A percentile compares a stretch with the other conserved stretches of the same genome.
Evolutionary conservation across 2,888 invertebrate species (phyloP).

Genomic region (Epicampocera succincta): DNA sequence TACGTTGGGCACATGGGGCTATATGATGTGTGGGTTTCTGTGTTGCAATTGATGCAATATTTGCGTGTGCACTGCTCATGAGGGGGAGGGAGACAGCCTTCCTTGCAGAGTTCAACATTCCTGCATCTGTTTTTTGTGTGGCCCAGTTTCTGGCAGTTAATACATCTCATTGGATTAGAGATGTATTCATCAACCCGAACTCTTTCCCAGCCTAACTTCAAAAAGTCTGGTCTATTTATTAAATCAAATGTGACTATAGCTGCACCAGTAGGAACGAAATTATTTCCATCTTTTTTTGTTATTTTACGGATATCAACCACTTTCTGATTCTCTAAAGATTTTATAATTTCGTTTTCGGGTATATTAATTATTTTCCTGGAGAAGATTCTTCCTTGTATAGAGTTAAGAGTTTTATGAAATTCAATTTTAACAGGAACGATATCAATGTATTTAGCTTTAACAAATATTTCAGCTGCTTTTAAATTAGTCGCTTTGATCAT

Average conservation of each 20-base stretch:
- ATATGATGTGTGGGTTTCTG: too few species aligned
- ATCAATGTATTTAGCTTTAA: constrained; percentile 15
- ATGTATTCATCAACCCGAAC: not conserved
- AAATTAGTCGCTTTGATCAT: constrained; percentile 23
- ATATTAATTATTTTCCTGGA: constrained; percentile 11
- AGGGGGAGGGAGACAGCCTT: not conserved
- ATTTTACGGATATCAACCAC: constrained; percentile 29
- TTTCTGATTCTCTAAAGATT: constrained; percentile 3
- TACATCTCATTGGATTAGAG: constrained; percentile 5
- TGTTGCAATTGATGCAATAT: too few species aligned
- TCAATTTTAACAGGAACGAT: constrained; percentile 19
- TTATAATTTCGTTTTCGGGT: constrained; percentile 16
- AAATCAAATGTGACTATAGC: too few species aligned
- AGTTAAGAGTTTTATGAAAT: constrained; percentile 24
- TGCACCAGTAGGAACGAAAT: constrained; percentile 19
- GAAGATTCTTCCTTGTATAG: constrained; percentile 4
- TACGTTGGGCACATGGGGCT: too few species aligned
- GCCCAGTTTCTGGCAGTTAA: not conserved
- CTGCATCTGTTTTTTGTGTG: constrained; percentile 1
- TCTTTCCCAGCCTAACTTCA: constrained; percentile 6
- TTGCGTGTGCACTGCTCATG: too few species aligned
- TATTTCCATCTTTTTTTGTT: constrained; percentile 16
- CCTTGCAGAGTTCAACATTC: not conserved
- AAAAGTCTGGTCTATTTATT: constrained; percentile 9
- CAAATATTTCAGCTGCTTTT: constrained; percentile 42